phyloP scores from a whole-genome alignment of 35 echinoderm and acorn worm genomes.

The Amphiura filiformis region DNA sequence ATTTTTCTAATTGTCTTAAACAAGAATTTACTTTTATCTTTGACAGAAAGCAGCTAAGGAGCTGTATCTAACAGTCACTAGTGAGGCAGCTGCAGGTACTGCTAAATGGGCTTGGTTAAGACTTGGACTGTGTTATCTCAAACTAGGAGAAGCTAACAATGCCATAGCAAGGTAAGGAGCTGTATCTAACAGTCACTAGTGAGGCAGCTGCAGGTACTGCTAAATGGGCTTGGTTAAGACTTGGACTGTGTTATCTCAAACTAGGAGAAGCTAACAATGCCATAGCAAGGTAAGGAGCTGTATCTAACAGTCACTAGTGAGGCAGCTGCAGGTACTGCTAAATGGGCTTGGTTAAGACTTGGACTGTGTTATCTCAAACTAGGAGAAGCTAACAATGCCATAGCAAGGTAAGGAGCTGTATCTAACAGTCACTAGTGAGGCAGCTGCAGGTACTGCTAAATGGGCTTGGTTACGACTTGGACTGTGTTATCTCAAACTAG shows the following conservation, averaged over 20 bases:
- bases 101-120: slow-evolving; percentile 97
- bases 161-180: slow-evolving; percentile 66
- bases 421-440: slow-evolving; percentile 54
- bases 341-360: too few species aligned
- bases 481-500: slow-evolving; percentile 80
- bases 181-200: slow-evolving; percentile 38
- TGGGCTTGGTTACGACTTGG: slow-evolving; percentile 98
- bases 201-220: slow-evolving; percentile 61
- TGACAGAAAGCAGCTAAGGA: slow-evolving; percentile 48
- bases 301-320: too few species aligned
- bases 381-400: slow-evolving; percentile 36
- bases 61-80: slow-evolving; percentile 73
- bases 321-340: too few species aligned
- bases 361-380: too few species aligned
- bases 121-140: slow-evolving; percentile 89
- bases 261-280: slow-evolving; percentile 62
- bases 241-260: slow-evolving; percentile 89
- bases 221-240: slow-evolving; percentile 95
- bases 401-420: slow-evolving; percentile 29
- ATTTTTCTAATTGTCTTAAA: too few species aligned
- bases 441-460: slow-evolving; percentile 65
- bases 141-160: slow-evolving; percentile 51
- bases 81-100: slow-evolving; percentile 51
- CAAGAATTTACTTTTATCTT: too few species aligned
- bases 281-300: slow-evolving; percentile 52